These are phyloP conservation scores for Lepus townsendii DNA, from an alignment of 2,797 vertebrate species.

Conservation along the genomic window DNA sequence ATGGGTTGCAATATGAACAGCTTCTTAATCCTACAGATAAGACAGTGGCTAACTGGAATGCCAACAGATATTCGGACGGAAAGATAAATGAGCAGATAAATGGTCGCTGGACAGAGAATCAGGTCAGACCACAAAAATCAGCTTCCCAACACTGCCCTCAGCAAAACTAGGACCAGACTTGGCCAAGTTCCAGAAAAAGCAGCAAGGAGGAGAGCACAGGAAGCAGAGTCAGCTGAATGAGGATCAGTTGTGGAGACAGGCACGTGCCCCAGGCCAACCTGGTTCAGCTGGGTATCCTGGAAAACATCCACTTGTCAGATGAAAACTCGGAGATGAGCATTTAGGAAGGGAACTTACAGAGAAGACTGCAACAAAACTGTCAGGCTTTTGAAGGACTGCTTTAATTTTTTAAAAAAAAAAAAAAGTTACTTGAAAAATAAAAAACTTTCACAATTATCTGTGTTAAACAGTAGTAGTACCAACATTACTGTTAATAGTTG, in stretches of 20 bases:
- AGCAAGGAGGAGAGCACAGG: background rate
- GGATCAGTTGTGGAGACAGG: background rate
- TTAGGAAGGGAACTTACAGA: conserved; percentile 15
- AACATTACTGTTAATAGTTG: background rate
- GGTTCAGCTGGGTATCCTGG: background rate
- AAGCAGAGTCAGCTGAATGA: background rate
- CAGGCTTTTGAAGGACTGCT: background rate
- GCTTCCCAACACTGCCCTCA: conserved; percentile 23
- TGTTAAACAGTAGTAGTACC: background rate
- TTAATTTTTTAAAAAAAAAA: background rate
- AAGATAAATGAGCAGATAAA: background rate
- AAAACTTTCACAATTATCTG: background rate
- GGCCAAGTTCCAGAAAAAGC: conserved; percentile 26
- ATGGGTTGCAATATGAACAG: background rate
- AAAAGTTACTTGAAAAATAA: conserved; percentile 22
- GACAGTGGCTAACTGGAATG: background rate
- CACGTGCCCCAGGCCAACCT: background rate
- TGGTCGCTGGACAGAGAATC: background rate
- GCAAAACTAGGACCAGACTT: conserved; percentile 37
- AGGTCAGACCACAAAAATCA: background rate
- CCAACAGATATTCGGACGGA: background rate
- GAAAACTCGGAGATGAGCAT: background rate
- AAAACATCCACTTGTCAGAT: background rate
- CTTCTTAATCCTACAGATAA: background rate
- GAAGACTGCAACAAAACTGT: conserved; percentile 7